Conservation (phyloP, 2,113 vertebrate species). For the Telmatochromis sp. region DNA sequence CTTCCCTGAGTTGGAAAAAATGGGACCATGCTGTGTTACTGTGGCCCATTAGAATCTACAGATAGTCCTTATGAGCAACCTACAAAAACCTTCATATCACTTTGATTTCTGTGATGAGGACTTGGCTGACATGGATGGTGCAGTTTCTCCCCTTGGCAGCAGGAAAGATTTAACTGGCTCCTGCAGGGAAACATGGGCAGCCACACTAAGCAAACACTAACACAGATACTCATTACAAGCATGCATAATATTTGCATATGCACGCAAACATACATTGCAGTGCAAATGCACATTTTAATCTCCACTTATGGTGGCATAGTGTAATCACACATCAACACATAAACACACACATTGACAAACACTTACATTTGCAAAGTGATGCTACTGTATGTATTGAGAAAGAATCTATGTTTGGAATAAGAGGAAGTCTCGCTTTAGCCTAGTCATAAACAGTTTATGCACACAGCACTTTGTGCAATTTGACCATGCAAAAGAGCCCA, state of each 20-base stretch:
- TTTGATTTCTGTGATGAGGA: conserved; percentile 22
- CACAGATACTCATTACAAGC: not conserved
- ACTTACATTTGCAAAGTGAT: conserved; percentile 8
- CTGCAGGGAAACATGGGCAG: not conserved
- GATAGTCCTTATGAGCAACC: not conserved
- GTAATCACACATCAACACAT: not conserved
- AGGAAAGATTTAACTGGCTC: not conserved
- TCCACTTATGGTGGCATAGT: not conserved
- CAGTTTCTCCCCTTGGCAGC: not conserved
- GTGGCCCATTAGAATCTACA: not conserved
- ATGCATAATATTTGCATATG: not conserved
- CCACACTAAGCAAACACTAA: conserved; percentile 1
- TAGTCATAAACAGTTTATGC: not conserved
- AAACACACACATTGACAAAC: not conserved
- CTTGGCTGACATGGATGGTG: not conserved
- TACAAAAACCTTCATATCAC: not conserved
- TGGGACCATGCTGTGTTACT: not conserved
- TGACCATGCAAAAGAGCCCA: not conserved
- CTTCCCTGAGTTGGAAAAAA: not conserved
- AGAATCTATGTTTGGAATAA: conserved; percentile 17
- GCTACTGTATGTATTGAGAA: conserved; percentile 24
- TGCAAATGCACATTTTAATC: not conserved
- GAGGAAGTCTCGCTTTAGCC: not conserved
- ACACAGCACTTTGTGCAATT: not conserved
- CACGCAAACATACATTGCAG: not conserved